A percentile compares a stretch with the other conserved stretches of the same genome.
Conservation (phyloP, 2,113 vertebrate genomes). For the Pomatorhinus ruficollis region DNA sequence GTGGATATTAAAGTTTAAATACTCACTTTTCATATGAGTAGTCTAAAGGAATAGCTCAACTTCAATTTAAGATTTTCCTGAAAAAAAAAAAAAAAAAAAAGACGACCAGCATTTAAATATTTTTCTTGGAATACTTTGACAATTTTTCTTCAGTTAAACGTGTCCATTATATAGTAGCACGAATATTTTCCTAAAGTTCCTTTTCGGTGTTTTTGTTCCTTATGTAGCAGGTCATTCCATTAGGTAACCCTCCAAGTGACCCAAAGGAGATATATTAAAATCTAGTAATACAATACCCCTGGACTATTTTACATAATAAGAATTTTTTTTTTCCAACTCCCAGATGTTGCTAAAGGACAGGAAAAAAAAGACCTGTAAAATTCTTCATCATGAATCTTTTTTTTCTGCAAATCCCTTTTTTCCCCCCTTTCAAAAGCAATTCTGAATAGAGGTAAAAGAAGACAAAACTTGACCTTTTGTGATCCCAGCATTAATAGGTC, state of each 20-base stretch:
- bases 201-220: conserved; percentile 43
- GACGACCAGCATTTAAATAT: background rate
- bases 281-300: conserved; percentile 50
- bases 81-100: background rate
- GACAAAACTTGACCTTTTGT: conserved; percentile 86
- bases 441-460: conserved; percentile 82
- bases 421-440: conserved; percentile 76
- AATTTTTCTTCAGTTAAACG: background rate
- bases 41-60: background rate
- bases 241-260: conserved; percentile 56
- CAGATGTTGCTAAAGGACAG: conserved; percentile 68
- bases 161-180: background rate
- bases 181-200: background rate
- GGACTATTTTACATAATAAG: conserved; percentile 67
- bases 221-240: conserved; percentile 38
- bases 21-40: background rate
- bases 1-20: background rate
- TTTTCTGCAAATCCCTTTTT: conserved; percentile 76
- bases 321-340: conserved; percentile 55
- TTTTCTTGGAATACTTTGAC: background rate
- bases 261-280: conserved; percentile 60
- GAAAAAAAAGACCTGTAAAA: conserved; percentile 72
- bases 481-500: conserved; percentile 86
- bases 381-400: conserved; percentile 77
- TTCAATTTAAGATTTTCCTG: background rate